Conservation (phyloP, 2,888 invertebrate species). For the Rotaria macrura region DNA sequence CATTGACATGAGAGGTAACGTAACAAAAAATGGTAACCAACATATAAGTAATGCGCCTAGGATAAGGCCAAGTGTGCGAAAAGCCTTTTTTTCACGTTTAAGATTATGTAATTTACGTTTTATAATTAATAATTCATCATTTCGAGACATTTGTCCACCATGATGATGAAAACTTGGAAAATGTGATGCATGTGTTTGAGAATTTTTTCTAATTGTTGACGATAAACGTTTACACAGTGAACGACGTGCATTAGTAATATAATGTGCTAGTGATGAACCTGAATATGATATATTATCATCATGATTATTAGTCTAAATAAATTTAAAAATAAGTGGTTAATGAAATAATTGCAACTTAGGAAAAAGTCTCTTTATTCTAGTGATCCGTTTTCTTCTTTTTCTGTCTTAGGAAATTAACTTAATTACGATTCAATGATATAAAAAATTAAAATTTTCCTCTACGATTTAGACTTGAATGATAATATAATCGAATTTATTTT, state of each 20-base stretch:
- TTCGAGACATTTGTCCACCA: not conserved
- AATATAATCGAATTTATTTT: not conserved
- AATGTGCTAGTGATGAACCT: not conserved
- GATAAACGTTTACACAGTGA: not conserved
- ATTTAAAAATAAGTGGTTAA: not conserved
- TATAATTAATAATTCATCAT: conserved; percentile 3
- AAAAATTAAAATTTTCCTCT: not conserved
- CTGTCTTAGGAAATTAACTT: not conserved
- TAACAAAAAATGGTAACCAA: conserved; percentile 63
- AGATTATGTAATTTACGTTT: conserved; percentile 21
- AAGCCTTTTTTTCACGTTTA: conserved; percentile 39
- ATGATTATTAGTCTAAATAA: not conserved
- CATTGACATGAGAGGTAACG: conserved; percentile 57
- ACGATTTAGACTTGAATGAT: not conserved
- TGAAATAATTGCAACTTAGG: not conserved
- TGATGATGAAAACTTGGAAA: not conserved
- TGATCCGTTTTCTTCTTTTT: not conserved
- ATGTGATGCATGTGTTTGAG: not conserved
- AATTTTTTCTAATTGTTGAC: not conserved
- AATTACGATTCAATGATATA: not conserved
- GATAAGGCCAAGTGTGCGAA: conserved; percentile 59
- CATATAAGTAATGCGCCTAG: conserved; percentile 60
- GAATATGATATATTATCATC: not conserved
- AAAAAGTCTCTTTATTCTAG: not conserved
- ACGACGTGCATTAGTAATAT: not conserved